Evolutionary conservation across 2,888 invertebrate species (phyloP), one percentile per base, ranked within the genome.

Genomic region (Griposia aprilina): DNA sequence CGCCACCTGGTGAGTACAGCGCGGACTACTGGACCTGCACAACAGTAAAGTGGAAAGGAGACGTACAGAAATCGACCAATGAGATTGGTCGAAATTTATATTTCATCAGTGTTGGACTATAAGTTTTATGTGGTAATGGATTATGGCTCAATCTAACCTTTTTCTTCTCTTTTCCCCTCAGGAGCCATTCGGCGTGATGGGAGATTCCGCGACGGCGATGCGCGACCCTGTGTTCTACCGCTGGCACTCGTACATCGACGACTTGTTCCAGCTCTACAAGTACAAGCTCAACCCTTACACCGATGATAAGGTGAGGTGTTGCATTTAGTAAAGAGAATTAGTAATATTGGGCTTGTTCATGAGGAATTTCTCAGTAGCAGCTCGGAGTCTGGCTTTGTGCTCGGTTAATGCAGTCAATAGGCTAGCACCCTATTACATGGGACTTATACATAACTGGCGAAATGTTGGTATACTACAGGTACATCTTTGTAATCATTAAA

Each of bases 191-290:
- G 98, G 98, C 62, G 98, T 98, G 50, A 98, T 99, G 97, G 98
- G 98, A 0, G 98, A 98, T 91, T 97, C 98, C 0, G 97, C 98
- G 0, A 98, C 98, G 0, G 98, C 98, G 0, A 98, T 99, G 98
- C 97, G 99, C 3, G 99, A 99, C 94, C 98, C 99, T 0, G 95
- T 98, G 30, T 99, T 99, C 97, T 99, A 98, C 95, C 97, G 98
- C 91, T 98, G 98, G 98, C 99, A 99, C 91, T 97, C 98, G 0
- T 98, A 97, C 92, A 96, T 98, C 45, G 98, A 99, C 89, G 98
- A 98, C 87, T 95, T 99, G 52, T 98, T 98, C 97, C 97, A 97
- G 87, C 97, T 97, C 84, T 98, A 98, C 94, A 99, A 99, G 94
- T 96, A 96, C 81, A 97, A 97, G 23, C 95, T 99, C 48, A 96